These are phyloP conservation scores for Synergus japonicus DNA, from an alignment of 2,888 invertebrate genomes.

Conservation along the genomic window DNA sequence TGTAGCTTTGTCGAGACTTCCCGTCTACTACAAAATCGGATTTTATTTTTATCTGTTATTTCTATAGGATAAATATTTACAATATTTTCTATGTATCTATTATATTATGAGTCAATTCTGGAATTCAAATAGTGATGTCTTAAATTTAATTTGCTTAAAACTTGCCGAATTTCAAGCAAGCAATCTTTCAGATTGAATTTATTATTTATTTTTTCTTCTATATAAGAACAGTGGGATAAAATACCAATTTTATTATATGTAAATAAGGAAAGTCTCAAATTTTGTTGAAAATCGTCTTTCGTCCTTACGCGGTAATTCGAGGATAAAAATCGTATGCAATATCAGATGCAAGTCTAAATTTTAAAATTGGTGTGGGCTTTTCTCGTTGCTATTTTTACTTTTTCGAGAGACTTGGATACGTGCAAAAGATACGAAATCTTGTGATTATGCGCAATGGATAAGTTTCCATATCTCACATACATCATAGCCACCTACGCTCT, in stretches of 20 bases:
- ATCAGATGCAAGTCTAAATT: neutral
- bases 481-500: constrained; percentile 3
- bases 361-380: neutral
- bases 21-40: neutral
- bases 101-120: too few relatives aligned
- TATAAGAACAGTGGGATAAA: neutral
- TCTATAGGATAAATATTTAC: neutral
- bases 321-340: neutral
- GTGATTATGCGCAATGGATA: constrained; percentile 5
- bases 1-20: neutral
- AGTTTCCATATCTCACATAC: neutral
- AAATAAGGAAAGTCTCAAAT: neutral
- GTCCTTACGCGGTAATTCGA: too few relatives aligned
- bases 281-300: neutral
- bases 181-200: too few relatives aligned
- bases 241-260: neutral
- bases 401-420: neutral
- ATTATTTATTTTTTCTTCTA: neutral
- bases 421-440: constrained; percentile 33
- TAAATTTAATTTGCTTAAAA: too few relatives aligned
- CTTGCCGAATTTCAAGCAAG: too few relatives aligned
- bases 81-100: neutral
- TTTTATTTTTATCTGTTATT: neutral
- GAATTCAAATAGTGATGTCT: too few relatives aligned
- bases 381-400: constrained; percentile 7